These are phyloP conservation scores for Eulemur rubriventer DNA, from an alignment of 2,797 vertebrate species.

Conservation along the genomic window DNA sequence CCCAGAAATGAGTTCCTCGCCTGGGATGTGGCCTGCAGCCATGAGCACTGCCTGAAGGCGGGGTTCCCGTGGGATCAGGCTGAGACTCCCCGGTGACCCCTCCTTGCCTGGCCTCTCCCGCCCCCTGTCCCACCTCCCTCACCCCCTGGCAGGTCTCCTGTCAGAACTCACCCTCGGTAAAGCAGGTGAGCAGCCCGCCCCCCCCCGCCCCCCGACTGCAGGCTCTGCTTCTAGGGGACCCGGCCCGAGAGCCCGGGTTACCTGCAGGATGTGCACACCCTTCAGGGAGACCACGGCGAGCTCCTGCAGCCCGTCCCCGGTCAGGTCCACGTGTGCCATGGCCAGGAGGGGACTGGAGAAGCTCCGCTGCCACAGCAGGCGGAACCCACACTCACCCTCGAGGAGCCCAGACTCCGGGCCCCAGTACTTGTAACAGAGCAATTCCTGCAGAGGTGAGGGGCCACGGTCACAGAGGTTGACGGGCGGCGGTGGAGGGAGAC, in stretches of 20 bases:
- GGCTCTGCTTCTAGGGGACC: neutral
- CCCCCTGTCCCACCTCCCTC: neutral
- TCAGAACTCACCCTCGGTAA: accelerated
- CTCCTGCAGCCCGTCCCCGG: slow-evolving; percentile 91
- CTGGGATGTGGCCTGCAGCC: neutral
- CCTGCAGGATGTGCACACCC: slow-evolving; percentile 94
- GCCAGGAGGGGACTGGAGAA: slow-evolving; percentile 94
- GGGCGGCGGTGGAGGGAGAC: accelerated
- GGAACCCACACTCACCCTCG: slow-evolving; percentile 81
- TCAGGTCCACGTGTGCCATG: slow-evolving; percentile 92
- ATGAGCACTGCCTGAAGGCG: accelerated
- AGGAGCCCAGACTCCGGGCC: accelerated
- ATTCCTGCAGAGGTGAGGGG: slow-evolving; percentile 85
- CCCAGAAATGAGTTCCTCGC: neutral
- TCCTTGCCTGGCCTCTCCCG: neutral
- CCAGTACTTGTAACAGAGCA: slow-evolving; percentile 93
- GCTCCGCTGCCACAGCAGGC: slow-evolving; percentile 90
- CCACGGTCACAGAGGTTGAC: accelerated
- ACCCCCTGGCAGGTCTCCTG: accelerated
- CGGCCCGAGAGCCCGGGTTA: neutral
- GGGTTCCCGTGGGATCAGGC: accelerated
- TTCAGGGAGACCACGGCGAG: slow-evolving; percentile 93
- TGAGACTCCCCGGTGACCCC: no score
- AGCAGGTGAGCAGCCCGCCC: accelerated
- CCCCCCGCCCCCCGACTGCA: accelerated